These are phyloP conservation scores for Aegithalos caudatus DNA, from an alignment of 2,113 vertebrate species.

Conservation along the genomic window DNA sequence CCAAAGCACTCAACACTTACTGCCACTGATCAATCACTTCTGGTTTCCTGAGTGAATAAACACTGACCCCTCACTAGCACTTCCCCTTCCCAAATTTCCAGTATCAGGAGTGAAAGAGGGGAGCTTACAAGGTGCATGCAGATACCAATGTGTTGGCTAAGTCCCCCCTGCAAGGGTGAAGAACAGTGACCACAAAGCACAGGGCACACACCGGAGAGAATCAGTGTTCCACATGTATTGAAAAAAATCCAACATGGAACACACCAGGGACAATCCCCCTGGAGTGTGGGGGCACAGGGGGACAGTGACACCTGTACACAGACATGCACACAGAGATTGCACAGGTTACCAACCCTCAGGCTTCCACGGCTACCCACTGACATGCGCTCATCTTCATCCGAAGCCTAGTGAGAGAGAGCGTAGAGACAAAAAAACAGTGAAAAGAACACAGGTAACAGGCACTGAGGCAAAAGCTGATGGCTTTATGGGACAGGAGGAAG, in stretches of 20 bases:
- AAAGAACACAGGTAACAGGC: neutral
- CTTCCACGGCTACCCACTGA: constrained; percentile 90
- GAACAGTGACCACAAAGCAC: neutral
- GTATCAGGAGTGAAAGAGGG: neutral
- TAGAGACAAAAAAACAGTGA: constrained; percentile 47
- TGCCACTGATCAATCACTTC: neutral
- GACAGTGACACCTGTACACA: neutral
- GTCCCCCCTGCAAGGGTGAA: neutral
- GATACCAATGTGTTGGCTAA: neutral
- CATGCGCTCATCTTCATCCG: constrained; percentile 90
- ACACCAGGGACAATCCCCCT: accelerated
- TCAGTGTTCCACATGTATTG: neutral
- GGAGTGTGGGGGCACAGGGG: neutral
- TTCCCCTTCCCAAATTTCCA: neutral
- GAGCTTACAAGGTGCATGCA: neutral
- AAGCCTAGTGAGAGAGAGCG: constrained; percentile 78
- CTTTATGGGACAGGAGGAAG: neutral
- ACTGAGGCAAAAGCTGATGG: neutral
- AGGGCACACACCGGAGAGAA: neutral
- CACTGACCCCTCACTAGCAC: neutral
- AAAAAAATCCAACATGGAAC: neutral
- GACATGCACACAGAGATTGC: neutral
- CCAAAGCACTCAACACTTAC: accelerated
- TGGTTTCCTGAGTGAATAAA: neutral
- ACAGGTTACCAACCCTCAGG: constrained; percentile 84